A percentile compares a stretch with the other conserved stretches of the same genome.
These are phyloP conservation scores for Cebus imitator DNA, from an alignment of 2,113 vertebrate genomes.

Conservation along the genomic window DNA sequence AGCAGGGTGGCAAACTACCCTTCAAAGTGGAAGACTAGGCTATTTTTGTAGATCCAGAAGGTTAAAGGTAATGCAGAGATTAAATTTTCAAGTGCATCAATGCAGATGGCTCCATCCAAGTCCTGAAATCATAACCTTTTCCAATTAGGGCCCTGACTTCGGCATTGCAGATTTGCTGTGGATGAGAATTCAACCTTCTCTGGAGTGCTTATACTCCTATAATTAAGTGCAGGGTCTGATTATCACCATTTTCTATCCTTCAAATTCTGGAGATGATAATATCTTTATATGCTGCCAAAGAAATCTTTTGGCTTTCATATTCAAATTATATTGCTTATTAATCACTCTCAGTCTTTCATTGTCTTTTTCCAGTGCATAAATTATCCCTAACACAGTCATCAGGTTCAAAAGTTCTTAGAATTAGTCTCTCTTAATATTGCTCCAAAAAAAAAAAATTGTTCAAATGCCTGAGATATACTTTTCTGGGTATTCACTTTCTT, in stretches of 20 bases:
- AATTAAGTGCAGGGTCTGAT: neutral
- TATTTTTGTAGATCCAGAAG: neutral
- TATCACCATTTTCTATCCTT: neutral
- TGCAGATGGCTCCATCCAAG: neutral
- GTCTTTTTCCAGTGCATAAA: neutral
- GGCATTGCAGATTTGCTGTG: neutral
- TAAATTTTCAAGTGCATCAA: neutral
- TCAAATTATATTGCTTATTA: conserved; percentile 8
- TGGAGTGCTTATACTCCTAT: neutral
- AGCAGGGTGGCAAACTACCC: neutral
- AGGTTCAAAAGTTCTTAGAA: neutral
- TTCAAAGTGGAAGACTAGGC: neutral
- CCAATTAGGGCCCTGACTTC: neutral
- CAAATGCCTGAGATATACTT: neutral
- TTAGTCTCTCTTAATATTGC: neutral
- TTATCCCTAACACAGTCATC: neutral
- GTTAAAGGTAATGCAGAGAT: neutral
- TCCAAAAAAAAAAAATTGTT: neutral
- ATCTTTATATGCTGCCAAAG: neutral
- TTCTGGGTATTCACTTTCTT: neutral
- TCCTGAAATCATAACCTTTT: neutral
- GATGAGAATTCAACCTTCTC: neutral
- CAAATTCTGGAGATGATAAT: neutral
- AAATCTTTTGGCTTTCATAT: neutral
- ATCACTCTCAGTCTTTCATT: neutral